Evolutionary conservation across 2,888 invertebrate species (phyloP).

Genomic region (Lottia scabra): DNA sequence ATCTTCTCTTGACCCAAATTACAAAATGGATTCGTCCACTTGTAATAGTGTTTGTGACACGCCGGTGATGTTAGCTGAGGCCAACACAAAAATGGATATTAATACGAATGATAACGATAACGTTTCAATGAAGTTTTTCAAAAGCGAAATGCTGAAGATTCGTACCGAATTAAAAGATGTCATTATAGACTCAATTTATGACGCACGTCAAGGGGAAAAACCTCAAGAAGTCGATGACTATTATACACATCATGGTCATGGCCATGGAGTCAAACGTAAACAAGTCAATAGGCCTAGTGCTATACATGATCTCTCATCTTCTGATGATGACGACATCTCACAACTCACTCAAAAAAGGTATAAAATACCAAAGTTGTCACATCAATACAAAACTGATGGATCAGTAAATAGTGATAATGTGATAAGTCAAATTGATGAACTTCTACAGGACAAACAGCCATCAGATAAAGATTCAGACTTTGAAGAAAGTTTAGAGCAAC

Average conservation of each 20-base stretch:
- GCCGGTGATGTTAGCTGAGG: not conserved
- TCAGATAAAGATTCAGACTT: not conserved
- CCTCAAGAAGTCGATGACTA: not conserved
- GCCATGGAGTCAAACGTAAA: not conserved
- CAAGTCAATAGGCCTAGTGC: not conserved
- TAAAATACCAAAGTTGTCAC: not conserved
- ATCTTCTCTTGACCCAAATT: too few species aligned
- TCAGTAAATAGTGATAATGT: not conserved
- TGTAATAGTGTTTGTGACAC: not conserved
- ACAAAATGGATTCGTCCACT: not conserved
- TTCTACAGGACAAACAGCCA: not conserved
- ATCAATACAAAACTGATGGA: not conserved
- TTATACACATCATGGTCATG: too few species aligned
- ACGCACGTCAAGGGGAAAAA: not conserved
- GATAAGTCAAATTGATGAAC: not conserved
- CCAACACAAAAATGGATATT: too few species aligned
- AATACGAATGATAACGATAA: not conserved
- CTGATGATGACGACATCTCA: not conserved
- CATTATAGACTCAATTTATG: not conserved
- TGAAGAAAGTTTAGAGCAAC: not conserved
- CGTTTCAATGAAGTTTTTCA: not conserved
- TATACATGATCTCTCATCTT: not conserved
- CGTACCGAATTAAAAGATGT: not conserved
- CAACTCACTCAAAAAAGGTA: not conserved
- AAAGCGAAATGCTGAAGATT: not conserved